Evolutionary conservation across 2,797 vertebrate genomes (phyloP).

Genomic region (Telmatherina bonti): DNA sequence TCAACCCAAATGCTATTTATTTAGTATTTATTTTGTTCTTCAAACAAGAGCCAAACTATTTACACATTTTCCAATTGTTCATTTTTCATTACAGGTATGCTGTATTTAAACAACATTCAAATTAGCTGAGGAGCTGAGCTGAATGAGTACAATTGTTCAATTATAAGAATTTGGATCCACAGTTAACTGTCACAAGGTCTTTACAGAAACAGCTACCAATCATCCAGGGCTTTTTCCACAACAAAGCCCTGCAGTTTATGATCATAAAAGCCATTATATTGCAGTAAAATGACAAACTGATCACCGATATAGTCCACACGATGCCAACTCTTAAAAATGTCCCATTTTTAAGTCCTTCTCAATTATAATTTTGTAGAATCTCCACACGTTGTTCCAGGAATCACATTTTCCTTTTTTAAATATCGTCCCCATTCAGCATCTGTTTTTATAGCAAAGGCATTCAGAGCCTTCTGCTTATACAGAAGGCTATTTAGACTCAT

Average conservation of each 20-base stretch:
- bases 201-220: slow-evolving; percentile 14
- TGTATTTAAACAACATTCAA: slow-evolving; percentile 76
- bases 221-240: slow-evolving; percentile 20
- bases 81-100: slow-evolving; percentile 70
- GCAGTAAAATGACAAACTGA: slow-evolving; percentile 42
- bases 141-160: slow-evolving; percentile 38
- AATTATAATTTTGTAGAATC: background rate
- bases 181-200: slow-evolving; percentile 17
- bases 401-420: background rate
- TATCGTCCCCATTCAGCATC: slow-evolving; percentile 28
- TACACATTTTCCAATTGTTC: slow-evolving; percentile 79
- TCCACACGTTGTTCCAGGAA: background rate
- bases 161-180: background rate
- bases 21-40: slow-evolving; percentile 83
- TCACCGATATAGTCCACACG: slow-evolving; percentile 24
- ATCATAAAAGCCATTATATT: slow-evolving; percentile 59
- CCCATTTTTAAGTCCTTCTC: slow-evolving; percentile 23
- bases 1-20: slow-evolving; percentile 79
- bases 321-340: slow-evolving; percentile 49
- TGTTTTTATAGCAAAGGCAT: slow-evolving; percentile 22
- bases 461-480: slow-evolving; percentile 1
- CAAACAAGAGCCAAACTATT: slow-evolving; percentile 85
- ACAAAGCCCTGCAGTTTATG: slow-evolving; percentile 29
- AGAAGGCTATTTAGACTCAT: too few species aligned
- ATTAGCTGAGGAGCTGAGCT: slow-evolving; percentile 72